A percentile compares a stretch with the other conserved stretches of the same genome.
phyloP scores from a whole-genome alignment of 2,113 vertebrate species.

The Hydrolagus affinis region DNA sequence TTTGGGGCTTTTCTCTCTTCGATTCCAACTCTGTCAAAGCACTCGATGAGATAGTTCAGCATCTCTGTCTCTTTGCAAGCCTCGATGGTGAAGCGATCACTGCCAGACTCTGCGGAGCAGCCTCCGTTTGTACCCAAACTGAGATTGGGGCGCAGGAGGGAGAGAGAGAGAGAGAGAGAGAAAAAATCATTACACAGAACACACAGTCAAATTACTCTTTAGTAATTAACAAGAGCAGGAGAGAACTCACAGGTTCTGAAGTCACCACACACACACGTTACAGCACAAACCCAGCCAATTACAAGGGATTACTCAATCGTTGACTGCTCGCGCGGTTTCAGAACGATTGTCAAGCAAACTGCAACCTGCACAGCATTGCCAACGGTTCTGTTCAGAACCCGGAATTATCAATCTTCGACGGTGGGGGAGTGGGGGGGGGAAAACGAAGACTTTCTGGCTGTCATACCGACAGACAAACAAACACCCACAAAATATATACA shows the following conservation, averaged over 20 bases:
- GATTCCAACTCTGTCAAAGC: slow-evolving; percentile 97
- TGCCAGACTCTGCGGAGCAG: slow-evolving; percentile 70
- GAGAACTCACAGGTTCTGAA: slow-evolving; percentile 37
- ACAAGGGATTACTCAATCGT: background rate
- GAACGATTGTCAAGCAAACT: background rate
- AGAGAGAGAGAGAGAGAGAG: background rate
- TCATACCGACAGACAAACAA: no score
- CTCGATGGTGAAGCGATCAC: slow-evolving; percentile 94
- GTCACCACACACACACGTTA: background rate
- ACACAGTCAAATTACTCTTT: background rate
- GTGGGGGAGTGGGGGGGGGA: no score
- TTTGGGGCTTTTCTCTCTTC: slow-evolving; percentile 98
- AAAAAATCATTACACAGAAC: background rate
- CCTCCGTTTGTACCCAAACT: slow-evolving; percentile 53
- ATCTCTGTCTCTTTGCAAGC: slow-evolving; percentile 95
- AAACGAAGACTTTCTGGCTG: no score
- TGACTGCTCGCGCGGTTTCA: background rate
- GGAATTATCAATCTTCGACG: background rate
- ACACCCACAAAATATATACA: no score
- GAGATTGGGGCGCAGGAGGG: background rate
- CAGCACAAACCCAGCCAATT: background rate
- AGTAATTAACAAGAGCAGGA: slow-evolving; percentile 41
- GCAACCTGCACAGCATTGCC: background rate
- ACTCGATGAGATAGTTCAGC: slow-evolving; percentile 99
- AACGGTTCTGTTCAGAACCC: background rate